phyloP scores from a whole-genome alignment of 2,113 vertebrate genomes.

The Morphnarchus princeps region DNA sequence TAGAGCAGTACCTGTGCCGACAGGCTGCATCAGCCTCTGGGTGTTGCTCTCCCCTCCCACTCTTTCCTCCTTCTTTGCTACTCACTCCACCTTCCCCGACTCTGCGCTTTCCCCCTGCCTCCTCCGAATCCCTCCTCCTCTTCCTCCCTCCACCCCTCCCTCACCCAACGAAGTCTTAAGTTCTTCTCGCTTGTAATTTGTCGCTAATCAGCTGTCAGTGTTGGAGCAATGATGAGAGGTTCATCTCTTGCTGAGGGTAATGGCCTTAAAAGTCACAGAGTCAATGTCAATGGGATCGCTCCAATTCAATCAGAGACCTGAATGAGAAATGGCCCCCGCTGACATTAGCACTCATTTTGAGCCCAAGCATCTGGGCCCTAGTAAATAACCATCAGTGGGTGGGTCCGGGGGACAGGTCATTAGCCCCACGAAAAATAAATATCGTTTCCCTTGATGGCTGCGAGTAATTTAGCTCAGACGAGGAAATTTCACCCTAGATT shows the following conservation, averaged over 20 bases:
- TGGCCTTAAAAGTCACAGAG: slow-evolving; percentile 99
- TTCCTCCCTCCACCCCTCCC: background rate
- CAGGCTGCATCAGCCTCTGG: background rate
- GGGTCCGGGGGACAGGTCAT: slow-evolving; percentile 99
- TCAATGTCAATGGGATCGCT: slow-evolving; percentile 99
- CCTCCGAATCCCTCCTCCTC: background rate
- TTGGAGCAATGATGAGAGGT: slow-evolving; percentile 88
- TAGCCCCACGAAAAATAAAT: slow-evolving; percentile 99
- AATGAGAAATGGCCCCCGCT: slow-evolving; percentile 96
- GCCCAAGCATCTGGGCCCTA: slow-evolving; percentile 99
- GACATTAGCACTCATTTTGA: slow-evolving; percentile 99
- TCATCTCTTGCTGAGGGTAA: slow-evolving; percentile 94
- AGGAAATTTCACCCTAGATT: slow-evolving; percentile 99
- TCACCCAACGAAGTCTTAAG: slow-evolving; percentile 73
- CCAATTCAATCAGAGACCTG: slow-evolving; percentile 93
- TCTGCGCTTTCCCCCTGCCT: background rate
- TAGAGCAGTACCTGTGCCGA: background rate
- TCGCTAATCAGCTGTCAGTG: slow-evolving; percentile 99
- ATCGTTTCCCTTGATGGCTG: slow-evolving; percentile 98
- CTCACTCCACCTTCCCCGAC: background rate
- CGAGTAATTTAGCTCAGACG: slow-evolving; percentile 99
- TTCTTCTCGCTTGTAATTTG: slow-evolving; percentile 91
- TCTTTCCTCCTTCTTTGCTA: background rate
- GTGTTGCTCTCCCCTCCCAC: background rate
- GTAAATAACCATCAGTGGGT: slow-evolving; percentile 99